Percentiles rank a stretch among this genome's conserved stretches.
Conservation (phyloP, 1,140 invertebrate genomes). For the Lordiphosa clarofinis region DNA sequence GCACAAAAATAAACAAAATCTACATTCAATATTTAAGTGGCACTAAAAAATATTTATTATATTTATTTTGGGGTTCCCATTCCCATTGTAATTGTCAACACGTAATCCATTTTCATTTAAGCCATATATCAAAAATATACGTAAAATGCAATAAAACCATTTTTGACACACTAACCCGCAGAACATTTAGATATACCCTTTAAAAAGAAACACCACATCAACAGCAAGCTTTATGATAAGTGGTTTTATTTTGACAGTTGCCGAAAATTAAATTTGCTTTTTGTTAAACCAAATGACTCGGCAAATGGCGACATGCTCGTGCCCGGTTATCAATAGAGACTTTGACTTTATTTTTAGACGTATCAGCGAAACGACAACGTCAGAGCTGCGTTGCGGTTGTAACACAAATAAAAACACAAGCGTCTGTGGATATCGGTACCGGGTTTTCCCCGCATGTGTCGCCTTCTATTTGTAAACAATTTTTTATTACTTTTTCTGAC, state of each 20-base stretch:
- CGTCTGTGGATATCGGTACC: no score
- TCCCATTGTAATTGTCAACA: slow-evolving; percentile 63
- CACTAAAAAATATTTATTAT: slow-evolving; percentile 8
- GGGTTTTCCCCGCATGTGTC: no score
- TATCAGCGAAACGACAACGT: slow-evolving; percentile 27
- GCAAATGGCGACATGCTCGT: slow-evolving; percentile 17
- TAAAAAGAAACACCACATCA: background rate
- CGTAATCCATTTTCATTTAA: slow-evolving; percentile 19
- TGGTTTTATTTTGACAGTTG: slow-evolving; percentile 18
- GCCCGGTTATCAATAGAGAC: slow-evolving; percentile 59
- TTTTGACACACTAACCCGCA: slow-evolving; percentile 1
- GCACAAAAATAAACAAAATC: no score
- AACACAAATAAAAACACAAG: slow-evolving; percentile 43
- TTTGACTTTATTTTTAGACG: slow-evolving; percentile 58
- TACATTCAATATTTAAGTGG: background rate
- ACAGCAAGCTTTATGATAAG: slow-evolving; percentile 11
- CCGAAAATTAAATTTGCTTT: slow-evolving; percentile 36
- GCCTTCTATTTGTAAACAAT: no score
- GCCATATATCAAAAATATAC: background rate
- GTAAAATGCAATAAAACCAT: slow-evolving; percentile 6
- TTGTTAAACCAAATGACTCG: slow-evolving; percentile 18
- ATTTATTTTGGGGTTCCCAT: slow-evolving; percentile 17
- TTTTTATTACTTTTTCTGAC: no score
- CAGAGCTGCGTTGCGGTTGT: slow-evolving; percentile 24
- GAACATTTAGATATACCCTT: background rate